phyloP scores from a whole-genome alignment of 30 jellyfish, hydroid and myxozoan species.

The Chrysaora quinquecirrha region DNA sequence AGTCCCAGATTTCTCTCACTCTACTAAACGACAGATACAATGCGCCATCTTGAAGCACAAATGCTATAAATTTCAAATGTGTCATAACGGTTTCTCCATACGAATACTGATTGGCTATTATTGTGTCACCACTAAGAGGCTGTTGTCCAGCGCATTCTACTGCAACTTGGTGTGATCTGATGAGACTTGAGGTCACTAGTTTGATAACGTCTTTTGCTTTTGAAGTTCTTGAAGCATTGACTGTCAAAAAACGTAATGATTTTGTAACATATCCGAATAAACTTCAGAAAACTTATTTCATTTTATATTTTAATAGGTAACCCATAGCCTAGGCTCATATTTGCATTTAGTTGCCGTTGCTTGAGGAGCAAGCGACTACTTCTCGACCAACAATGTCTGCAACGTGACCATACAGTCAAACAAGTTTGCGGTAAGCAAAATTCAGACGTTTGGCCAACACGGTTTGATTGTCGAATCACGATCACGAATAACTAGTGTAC shows the following conservation, averaged over 20 bases:
- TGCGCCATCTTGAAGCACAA: constrained; percentile 91
- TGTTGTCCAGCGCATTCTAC: constrained; percentile 55
- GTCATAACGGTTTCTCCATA: constrained; percentile 92
- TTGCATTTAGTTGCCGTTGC: too few species aligned
- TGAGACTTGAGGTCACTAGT: constrained; percentile 77
- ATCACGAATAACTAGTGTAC: too few species aligned
- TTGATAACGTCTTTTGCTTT: constrained; percentile 85
- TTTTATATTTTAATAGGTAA: too few species aligned
- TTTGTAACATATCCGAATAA: too few species aligned
- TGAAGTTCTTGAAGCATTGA: constrained; percentile 88
- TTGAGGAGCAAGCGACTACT: too few species aligned
- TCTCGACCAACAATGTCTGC: too few species aligned
- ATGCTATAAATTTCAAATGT: constrained; percentile 78
- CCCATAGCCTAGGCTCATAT: too few species aligned
- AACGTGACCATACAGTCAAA: too few species aligned
- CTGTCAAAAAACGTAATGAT: constrained; percentile 24
- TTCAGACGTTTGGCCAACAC: too few species aligned
- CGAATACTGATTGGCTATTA: constrained; percentile 71
- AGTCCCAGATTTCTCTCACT: constrained; percentile 95
- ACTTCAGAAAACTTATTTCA: too few species aligned
- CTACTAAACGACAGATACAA: constrained; percentile 80
- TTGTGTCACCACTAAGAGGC: constrained; percentile 80
- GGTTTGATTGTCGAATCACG: too few species aligned
- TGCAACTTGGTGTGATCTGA: constrained; percentile 73
- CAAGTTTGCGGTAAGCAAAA: too few species aligned